Percentiles rank a stretch among this genome's conserved stretches.
phyloP scores from a whole-genome alignment of 2,113 vertebrate species.

The Nibea albiflora region DNA sequence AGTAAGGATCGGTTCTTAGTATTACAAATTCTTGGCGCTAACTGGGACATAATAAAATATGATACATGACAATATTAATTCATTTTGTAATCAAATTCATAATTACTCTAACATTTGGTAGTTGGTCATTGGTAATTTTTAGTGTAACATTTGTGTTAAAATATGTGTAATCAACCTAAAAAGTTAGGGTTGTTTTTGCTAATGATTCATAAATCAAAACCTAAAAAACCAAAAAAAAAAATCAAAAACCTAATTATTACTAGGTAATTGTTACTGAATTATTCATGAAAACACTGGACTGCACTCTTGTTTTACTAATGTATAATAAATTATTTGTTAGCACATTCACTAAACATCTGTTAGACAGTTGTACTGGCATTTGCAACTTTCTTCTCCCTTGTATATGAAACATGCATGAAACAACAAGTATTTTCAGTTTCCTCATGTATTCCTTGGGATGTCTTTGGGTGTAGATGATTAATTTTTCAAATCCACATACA shows the following conservation, averaged over 20 bases:
- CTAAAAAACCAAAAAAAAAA: too few species aligned
- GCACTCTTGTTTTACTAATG: slow-evolving; percentile 8
- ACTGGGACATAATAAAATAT: neutral
- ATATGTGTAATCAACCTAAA: neutral
- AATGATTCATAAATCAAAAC: neutral
- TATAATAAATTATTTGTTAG: slow-evolving; percentile 3
- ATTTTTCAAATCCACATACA: too few species aligned
- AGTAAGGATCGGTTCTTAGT: neutral
- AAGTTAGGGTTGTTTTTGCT: neutral
- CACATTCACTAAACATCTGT: neutral
- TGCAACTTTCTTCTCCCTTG: neutral
- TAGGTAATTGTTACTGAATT: neutral
- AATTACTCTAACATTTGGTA: neutral
- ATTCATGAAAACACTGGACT: slow-evolving; percentile 5
- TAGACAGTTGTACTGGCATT: neutral
- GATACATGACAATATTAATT: neutral
- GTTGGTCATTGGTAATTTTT: neutral
- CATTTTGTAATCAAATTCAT: neutral
- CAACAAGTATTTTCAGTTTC: too few species aligned
- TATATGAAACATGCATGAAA: neutral
- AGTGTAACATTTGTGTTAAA: neutral
- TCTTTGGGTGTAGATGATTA: too few species aligned
- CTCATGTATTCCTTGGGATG: too few species aligned
- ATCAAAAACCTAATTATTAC: neutral
- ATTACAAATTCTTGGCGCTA: neutral